phyloP scores from a whole-genome alignment of 2,113 vertebrate genomes.

The Gobius niger region DNA sequence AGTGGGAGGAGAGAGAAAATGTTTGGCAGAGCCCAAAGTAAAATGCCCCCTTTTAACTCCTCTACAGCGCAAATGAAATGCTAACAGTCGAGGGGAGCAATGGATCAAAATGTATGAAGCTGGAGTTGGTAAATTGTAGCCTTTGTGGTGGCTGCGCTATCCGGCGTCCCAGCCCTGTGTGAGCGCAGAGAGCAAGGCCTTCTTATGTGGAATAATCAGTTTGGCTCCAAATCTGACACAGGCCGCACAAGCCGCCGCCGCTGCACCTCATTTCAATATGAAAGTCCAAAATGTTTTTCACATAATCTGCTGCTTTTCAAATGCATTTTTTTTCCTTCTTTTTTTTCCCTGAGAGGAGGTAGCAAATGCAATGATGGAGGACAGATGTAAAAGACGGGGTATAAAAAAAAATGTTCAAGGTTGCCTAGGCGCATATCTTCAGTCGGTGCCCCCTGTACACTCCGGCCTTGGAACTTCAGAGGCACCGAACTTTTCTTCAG shows the following conservation, averaged over 20 bases:
- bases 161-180: conserved; percentile 68
- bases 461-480: conserved; percentile 68
- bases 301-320: conserved; percentile 74
- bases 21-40: conserved; percentile 61
- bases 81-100: conserved; percentile 69
- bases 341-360: conserved; percentile 47
- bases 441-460: conserved; percentile 50
- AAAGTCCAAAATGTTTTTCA: conserved; percentile 74
- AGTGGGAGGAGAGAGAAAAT: conserved; percentile 58
- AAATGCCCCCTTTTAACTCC: conserved; percentile 71
- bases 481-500: conserved; percentile 54
- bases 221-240: conserved; percentile 67
- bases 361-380: conserved; percentile 55
- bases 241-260: conserved; percentile 60
- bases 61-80: conserved; percentile 73
- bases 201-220: conserved; percentile 77
- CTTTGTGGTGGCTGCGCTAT: conserved; percentile 74
- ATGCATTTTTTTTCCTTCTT: conserved; percentile 57
- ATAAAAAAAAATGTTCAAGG: conserved; percentile 60
- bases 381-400: conserved; percentile 47
- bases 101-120: conserved; percentile 77
- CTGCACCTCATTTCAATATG: conserved; percentile 76
- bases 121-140: conserved; percentile 74
- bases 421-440: conserved; percentile 65
- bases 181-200: conserved; percentile 68